Base-by-base conservation (phyloP, 2,888 invertebrate genomes). In the Nymphalis c-album region DNA sequence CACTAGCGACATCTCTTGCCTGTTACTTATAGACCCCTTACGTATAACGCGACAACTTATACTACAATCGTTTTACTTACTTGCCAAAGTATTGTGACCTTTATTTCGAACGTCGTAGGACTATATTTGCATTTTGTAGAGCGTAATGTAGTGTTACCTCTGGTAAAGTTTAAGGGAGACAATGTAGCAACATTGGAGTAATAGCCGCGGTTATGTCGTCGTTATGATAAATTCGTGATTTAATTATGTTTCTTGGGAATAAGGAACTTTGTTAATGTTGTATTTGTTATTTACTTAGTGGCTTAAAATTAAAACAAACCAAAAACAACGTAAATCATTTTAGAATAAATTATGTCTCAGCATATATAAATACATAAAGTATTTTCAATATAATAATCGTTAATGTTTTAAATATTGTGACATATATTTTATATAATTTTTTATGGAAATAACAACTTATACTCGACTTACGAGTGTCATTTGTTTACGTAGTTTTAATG, bases 1-100 rank as follows among this genome's bases (percentile, higher is more conserved):
- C 74, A 76, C 75, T 80, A 76, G 83, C 84, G 85, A 84, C 89
- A 88, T 90, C 90, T 89, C 78, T 79, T 83, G 84, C 77, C 87
- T 89, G 89, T 83, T 85, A 85, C 82, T 87, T 90, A 90, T 86
- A 89, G 86, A 86, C 86, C 86, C 87, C 85, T 89, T 86, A 86
- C 85, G 80, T 85, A 85, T 80, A 78, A 72, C 69, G 66, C 63
- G 61, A 71, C 75, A 73, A 72, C 59, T 70, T 73, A 48, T 13
- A 55, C 40, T 58, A 63, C 46, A 22, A 5, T 46, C 7, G 10
- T 61, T 6, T 35, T 17, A 35, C 8, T 20, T 40, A 8, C 7
- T 18, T 7, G 20, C 16, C 60, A 63, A 2, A 7, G 10, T 0
- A 80, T 70, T 71, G 53, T 76, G 31, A 63, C 64, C 75, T 63